These are phyloP conservation scores for Brachionus paranguensis DNA, from an alignment of 1,140 invertebrate species.

Conservation along the genomic window DNA sequence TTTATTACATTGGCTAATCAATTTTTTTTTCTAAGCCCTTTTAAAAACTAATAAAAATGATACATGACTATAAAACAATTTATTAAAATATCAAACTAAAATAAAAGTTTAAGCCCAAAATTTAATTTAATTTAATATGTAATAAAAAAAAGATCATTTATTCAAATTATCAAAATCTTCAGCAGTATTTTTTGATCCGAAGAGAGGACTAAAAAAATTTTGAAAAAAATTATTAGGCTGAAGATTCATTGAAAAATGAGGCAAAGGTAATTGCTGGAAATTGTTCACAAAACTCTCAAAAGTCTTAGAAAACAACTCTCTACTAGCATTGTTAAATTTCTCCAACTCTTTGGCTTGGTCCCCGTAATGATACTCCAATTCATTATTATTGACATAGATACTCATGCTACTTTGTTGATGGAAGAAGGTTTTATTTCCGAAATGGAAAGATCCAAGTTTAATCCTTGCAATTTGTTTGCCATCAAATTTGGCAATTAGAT, in stretches of 20 bases:
- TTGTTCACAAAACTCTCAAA: not conserved
- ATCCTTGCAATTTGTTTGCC: not conserved
- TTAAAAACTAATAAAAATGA: not conserved
- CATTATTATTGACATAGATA: not conserved
- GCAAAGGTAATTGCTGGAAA: not conserved
- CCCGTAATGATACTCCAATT: not conserved
- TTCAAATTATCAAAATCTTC: not conserved
- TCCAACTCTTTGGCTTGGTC: not conserved
- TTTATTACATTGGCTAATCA: not conserved
- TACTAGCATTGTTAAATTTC: not conserved
- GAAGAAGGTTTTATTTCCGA: not conserved
- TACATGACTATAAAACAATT: not conserved
- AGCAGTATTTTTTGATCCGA: not conserved
- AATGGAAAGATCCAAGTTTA: slow-evolving; percentile 24
- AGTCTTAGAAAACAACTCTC: not conserved
- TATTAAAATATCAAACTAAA: not conserved
- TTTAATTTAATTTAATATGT: not conserved
- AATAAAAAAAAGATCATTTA: not conserved
- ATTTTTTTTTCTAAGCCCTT: not conserved
- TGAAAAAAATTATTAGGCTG: not conserved
- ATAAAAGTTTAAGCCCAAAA: not conserved
- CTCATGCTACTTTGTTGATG: not conserved
- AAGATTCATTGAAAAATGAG: not conserved
- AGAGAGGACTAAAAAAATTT: not conserved
- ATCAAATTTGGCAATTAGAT: slow-evolving; percentile 20